These are phyloP conservation scores for Drosophila subquinaria DNA, from an alignment of 2,888 invertebrate genomes.

Conservation along the genomic window DNA sequence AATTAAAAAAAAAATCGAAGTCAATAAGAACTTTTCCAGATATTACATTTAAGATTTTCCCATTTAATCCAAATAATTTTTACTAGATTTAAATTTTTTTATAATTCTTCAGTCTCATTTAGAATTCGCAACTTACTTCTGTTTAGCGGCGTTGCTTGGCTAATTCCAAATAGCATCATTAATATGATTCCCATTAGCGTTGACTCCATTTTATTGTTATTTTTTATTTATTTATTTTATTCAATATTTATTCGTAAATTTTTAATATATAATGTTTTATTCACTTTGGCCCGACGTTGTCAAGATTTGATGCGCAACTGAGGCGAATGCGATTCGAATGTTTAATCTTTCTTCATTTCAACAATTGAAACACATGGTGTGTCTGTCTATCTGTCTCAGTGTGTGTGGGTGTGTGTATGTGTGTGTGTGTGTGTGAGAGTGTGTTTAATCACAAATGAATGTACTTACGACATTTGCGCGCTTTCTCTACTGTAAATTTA, in stretches of 20 bases:
- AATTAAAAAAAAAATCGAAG: too few relatives aligned
- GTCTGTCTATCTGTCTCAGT: conserved; percentile 27
- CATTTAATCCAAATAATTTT: neutral
- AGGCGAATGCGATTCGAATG: conserved; percentile 34
- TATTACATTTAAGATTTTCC: too few relatives aligned
- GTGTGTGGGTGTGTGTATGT: conserved; percentile 14
- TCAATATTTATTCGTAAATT: neutral
- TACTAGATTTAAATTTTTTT: neutral
- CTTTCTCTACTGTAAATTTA: conserved; percentile 59
- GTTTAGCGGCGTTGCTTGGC: conserved; percentile 22
- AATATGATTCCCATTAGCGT: conserved; percentile 12
- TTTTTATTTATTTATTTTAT: neutral
- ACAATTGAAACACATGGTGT: conserved; percentile 35
- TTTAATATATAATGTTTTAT: neutral
- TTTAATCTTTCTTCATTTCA: conserved; percentile 58
- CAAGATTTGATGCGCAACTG: conserved; percentile 72
- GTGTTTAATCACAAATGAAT: conserved; percentile 45
- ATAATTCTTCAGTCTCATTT: neutral
- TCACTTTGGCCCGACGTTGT: conserved; percentile 58
- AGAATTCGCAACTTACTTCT: neutral
- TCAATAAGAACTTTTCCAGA: too few relatives aligned
- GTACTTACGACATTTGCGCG: conserved; percentile 67
- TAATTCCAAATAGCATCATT: conserved; percentile 2
- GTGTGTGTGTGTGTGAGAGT: conserved; percentile 16
- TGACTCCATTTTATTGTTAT: conserved; percentile 34